A percentile compares a stretch with the other conserved stretches of the same genome.
phyloP scores from a whole-genome alignment of 2,888 invertebrate genomes.

The Pyrrhia umbra region DNA sequence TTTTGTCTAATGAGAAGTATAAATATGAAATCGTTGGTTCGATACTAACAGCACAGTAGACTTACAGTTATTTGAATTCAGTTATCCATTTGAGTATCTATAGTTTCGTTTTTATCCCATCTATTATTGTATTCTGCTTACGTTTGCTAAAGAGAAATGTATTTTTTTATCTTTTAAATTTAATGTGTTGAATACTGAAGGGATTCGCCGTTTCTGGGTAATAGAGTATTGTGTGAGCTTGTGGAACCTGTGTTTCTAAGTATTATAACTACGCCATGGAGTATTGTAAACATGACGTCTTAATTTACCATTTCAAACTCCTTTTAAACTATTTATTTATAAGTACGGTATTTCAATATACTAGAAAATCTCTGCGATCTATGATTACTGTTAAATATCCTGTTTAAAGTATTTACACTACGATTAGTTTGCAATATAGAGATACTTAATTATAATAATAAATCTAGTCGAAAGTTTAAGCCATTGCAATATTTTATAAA shows the following conservation, averaged over 20 bases:
- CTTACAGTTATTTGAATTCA: conserved; percentile 31
- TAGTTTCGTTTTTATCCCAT: conserved; percentile 47
- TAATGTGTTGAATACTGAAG: conserved; percentile 33
- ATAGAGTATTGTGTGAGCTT: conserved; percentile 47
- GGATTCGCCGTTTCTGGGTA: conserved; percentile 45
- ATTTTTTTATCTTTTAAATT: conserved; percentile 35
- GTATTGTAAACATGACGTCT: conserved; percentile 28
- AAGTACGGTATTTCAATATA: conserved; percentile 50
- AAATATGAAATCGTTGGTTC: conserved; percentile 20
- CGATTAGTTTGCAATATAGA: conserved; percentile 78
- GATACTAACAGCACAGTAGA: conserved; percentile 40
- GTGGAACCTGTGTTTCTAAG: conserved; percentile 41
- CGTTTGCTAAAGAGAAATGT: conserved; percentile 11
- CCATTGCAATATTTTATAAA: conserved; percentile 88
- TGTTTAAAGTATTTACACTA: conserved; percentile 58
- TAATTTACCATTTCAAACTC: conserved; percentile 58
- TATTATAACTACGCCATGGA: conserved; percentile 53
- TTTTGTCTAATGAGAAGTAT: no score
- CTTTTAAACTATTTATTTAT: conserved; percentile 49
- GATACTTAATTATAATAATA: conserved; percentile 84
- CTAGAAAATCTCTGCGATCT: conserved; percentile 56
- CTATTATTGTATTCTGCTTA: conserved; percentile 49
- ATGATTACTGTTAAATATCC: conserved; percentile 45
- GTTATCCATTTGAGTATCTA: conserved; percentile 40
- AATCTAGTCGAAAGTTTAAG: conserved; percentile 89